Base-by-base conservation (phyloP, 2,797 vertebrate genomes). In the Mus caroli region DNA sequence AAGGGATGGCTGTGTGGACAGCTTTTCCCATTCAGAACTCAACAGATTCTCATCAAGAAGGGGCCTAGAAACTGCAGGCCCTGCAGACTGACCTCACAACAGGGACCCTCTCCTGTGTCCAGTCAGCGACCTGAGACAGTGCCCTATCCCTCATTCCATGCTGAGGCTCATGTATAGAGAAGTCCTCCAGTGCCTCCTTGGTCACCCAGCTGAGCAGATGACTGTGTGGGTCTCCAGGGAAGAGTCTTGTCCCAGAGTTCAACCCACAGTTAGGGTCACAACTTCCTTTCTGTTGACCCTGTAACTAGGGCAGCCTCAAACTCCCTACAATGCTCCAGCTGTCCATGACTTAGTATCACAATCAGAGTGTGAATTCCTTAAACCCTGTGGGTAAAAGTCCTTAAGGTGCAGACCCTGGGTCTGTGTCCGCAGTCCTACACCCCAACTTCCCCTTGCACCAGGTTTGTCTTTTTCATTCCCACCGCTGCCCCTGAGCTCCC, bases 301-400 rank as follows among this genome's bases (percentile, higher is more conserved):
- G 14, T 50, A 64, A 90, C 69, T 11, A 71, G 88, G 64, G 77
- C 86, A 43, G n/a, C 50, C 69, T 58, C 11, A 34, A 3, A 6
- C 22, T 71, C 2, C 1, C 3, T 0, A 4, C 37, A 13, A 50
- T 12, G 20, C 40, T 34, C 34, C 10, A 2, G 12, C 40, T 1
- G 37, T 76, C 43, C 4, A 0, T 2, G 3, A 56, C 13, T 3
- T 4, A 28, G 50, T 31, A 3, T 12, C 46, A 46, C 17, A 6
- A 34, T 10, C 34, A n/a, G 2, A 0, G 26, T 40, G 22, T 10
- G 50, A 13, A 3, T 56, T 34, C 67, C n/a, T 71, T 4, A 40
- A 14, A 17, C 14, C n/a, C 56, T 28, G 58, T 3, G 11, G 84
- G 54, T n/a, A 20, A 80, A 80, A 71, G 20, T 62, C 43, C 40